Evolutionary conservation across 2,888 invertebrate species (phyloP), one percentile per base, ranked within the genome.

Genomic region (Tetragonula carbonaria): DNA sequence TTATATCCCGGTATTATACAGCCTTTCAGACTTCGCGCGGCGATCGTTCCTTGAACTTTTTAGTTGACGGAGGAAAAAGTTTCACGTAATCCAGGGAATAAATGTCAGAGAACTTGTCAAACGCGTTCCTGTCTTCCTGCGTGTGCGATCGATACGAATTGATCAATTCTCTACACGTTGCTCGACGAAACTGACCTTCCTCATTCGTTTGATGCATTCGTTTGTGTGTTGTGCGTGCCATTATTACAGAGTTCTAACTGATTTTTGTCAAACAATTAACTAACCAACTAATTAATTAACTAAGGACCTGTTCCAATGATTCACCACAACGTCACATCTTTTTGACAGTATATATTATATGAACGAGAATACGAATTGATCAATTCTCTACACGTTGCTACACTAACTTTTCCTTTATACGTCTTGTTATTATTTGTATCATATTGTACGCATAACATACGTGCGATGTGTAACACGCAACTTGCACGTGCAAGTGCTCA

Each of bases 91-190:
- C 51, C 51, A 53, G 62, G 11, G 59, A 78, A 79, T 66, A 79
- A 81, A 55, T 55, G 67, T 67, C 55, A 59, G 23, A 80, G 77
- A n/a, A 72, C 55, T 62, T 67, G 67, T 72, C 59, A 78, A 79
- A 79, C 33, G 59, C 67, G 28, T 33, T 67, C 67, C 67, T 72
- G 65, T 53, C 21, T 51, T 16, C 5, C 21, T 13, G 18, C n/a
- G n/a, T n/a, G n/a, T 57, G 4, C 14, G n/a, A 45, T 5, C n/a
- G 14, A 33, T 45, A 59, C 57, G 53, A 66, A 51, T 51, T 21
- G n/a, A 59, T 53, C n/a, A 4, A 21, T 33, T 65, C 45, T 65
- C 4, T 38, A 5, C 11, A 21, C 28, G 11, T 65, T 21, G 2
- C 11, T 33, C 11, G 2, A 4, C 18, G 18, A 0, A 4, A 21